Percentiles rank a stretch among this genome's conserved stretches.
These are phyloP conservation scores for Itoplectis maculator DNA, from an alignment of 2,888 invertebrate genomes.

Conservation along the genomic window DNA sequence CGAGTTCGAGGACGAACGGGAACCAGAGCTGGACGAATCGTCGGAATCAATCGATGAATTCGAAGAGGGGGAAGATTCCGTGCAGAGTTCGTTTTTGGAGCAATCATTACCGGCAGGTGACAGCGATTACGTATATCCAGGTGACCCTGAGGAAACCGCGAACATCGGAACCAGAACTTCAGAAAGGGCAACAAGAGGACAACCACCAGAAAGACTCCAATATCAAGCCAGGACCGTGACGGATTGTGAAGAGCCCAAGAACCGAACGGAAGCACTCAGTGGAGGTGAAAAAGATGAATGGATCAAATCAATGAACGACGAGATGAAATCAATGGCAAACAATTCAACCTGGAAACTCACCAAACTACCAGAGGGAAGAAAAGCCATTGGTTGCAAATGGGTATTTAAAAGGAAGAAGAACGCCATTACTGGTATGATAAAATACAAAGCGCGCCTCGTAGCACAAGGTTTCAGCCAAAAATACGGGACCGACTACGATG, in stretches of 20 bases:
- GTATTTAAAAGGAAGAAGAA: constrained; percentile 70
- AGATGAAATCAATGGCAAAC: constrained; percentile 29
- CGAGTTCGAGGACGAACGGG: constrained; percentile 38
- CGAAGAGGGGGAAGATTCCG: constrained; percentile 8
- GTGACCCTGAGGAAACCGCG: constrained; percentile 10
- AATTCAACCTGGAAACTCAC: constrained; percentile 40
- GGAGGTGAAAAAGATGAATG: constrained; percentile 9
- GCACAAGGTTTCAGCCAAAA: constrained; percentile 72
- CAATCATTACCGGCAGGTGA: constrained; percentile 33
- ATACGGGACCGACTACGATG: constrained; percentile 72
- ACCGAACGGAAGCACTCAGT: constrained; percentile 28
- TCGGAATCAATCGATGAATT: constrained; percentile 3
- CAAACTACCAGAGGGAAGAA: constrained; percentile 62
- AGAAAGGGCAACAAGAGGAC: constrained; percentile 33
- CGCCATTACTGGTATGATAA: constrained; percentile 54
- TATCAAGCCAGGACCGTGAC: constrained; percentile 3
- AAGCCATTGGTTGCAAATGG: constrained; percentile 73
- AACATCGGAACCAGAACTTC: constrained; percentile 17
- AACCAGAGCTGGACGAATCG: constrained; percentile 27
- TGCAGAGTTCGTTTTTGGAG: constrained; percentile 39
- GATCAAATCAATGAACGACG: constrained; percentile 42
- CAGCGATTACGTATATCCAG: constrained; percentile 37
- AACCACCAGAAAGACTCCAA: constrained; percentile 50
- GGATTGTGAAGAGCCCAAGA: constrained; percentile 45
- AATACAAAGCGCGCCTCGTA: constrained; percentile 73